A percentile compares a stretch with the other conserved stretches of the same genome.
phyloP scores from a whole-genome alignment of 2,113 vertebrate genomes.

The Microcebus ravelobensis region DNA sequence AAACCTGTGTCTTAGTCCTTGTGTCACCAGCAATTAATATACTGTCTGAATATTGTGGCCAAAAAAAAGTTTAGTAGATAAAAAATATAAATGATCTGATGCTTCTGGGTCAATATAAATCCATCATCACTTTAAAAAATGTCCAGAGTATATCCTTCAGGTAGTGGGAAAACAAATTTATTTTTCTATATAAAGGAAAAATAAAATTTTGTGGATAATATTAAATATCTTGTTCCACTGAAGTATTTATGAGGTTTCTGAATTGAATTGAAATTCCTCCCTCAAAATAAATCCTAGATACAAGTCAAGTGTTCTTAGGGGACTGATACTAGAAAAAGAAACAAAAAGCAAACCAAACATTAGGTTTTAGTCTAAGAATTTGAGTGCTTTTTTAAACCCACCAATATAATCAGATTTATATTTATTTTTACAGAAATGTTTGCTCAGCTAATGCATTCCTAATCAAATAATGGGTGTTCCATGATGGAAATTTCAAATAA shows the following conservation, averaged over 20 bases:
- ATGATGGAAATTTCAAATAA: slow-evolving; percentile 73
- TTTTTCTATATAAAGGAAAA: slow-evolving; percentile 53
- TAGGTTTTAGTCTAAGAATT: slow-evolving; percentile 70
- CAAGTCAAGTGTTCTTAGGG: slow-evolving; percentile 52
- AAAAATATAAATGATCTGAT: slow-evolving; percentile 59
- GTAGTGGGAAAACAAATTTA: slow-evolving; percentile 36
- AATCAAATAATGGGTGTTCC: slow-evolving; percentile 77
- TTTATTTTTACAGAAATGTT: slow-evolving; percentile 79
- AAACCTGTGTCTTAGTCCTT: not conserved
- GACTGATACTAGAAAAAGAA: slow-evolving; percentile 61
- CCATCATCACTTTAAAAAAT: slow-evolving; percentile 20
- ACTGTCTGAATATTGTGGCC: not conserved
- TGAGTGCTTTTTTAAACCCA: slow-evolving; percentile 76
- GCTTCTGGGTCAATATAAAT: slow-evolving; percentile 44
- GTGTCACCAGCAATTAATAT: not conserved
- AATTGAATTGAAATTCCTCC: slow-evolving; percentile 68
- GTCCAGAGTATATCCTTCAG: not conserved
- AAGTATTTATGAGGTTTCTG: slow-evolving; percentile 63
- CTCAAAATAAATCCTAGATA: slow-evolving; percentile 57
- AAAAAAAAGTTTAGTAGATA: slow-evolving; percentile 1
- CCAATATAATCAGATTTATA: slow-evolving; percentile 69
- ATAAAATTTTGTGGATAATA: slow-evolving; percentile 45
- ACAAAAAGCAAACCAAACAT: slow-evolving; percentile 72
- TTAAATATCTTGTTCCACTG: slow-evolving; percentile 57
- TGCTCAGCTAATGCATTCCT: slow-evolving; percentile 72